These are phyloP conservation scores for Acipenser transmontanus DNA, from an alignment of 2,797 vertebrate genomes.

Conservation along the genomic window DNA sequence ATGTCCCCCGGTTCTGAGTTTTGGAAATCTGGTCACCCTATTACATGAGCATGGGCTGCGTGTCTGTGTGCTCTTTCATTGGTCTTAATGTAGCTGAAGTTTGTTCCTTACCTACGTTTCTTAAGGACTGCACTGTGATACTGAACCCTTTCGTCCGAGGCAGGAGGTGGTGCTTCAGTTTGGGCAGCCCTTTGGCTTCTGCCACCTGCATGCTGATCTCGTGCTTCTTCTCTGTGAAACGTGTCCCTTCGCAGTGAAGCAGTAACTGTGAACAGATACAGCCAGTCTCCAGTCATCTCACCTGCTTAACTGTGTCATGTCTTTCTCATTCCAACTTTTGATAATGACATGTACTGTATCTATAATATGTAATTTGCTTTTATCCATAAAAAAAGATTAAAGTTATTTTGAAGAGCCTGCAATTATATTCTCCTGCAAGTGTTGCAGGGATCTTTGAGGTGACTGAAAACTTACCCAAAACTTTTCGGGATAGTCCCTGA, in stretches of 20 bases:
- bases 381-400: no score
- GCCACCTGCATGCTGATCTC: constrained; percentile 93
- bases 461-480: constrained; percentile 67
- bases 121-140: constrained; percentile 81
- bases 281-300: background rate
- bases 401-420: no score
- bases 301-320: background rate
- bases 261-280: constrained; percentile 68
- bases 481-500: constrained; percentile 85
- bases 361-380: background rate
- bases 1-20: no score
- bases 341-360: background rate
- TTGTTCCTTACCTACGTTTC: constrained; percentile 78
- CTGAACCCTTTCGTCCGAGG: constrained; percentile 93
- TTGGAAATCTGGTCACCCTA: no score
- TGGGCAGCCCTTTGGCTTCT: constrained; percentile 84
- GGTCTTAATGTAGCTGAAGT: no score
- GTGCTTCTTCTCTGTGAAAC: constrained; percentile 89
- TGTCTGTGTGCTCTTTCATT: constrained; percentile 4
- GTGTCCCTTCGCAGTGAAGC: constrained; percentile 90
- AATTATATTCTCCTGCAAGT: no score
- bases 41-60: no score
- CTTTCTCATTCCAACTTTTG: background rate
- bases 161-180: constrained; percentile 89
- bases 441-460: no score